These are phyloP conservation scores for Azemiops feae DNA, from an alignment of 2,113 vertebrate genomes.

Conservation along the genomic window DNA sequence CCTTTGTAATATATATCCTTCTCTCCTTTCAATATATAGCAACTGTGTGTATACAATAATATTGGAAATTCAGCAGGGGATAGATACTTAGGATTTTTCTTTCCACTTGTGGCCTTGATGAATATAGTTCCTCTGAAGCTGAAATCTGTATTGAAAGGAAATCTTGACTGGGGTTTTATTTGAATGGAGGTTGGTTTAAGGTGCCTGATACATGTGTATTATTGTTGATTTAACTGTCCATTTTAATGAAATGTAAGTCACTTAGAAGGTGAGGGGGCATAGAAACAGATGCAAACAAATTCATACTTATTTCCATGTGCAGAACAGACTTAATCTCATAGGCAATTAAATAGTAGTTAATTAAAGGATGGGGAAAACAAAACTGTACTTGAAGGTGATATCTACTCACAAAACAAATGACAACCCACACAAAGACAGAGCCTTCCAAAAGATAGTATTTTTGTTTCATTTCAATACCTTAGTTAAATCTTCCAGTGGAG, in stretches of 20 bases:
- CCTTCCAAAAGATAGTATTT: slow-evolving; percentile 16
- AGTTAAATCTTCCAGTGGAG: slow-evolving; percentile 77
- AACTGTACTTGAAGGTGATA: not conserved
- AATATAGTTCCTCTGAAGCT: not conserved
- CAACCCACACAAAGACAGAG: not conserved
- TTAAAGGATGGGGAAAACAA: not conserved
- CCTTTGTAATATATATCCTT: not conserved
- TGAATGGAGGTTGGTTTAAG: not conserved
- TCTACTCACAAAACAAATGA: not conserved
- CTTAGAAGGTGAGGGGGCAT: not conserved
- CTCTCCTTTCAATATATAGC: not conserved
- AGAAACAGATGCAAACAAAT: not conserved
- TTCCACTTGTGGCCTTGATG: not conserved
- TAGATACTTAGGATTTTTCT: not conserved
- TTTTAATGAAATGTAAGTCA: not conserved
- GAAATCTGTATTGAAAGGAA: not conserved
- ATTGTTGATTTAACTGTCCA: not conserved
- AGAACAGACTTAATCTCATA: not conserved
- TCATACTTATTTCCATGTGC: not conserved
- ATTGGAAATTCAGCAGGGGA: not conserved
- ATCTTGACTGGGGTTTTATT: not conserved
- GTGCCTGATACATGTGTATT: not conserved
- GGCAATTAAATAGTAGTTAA: not conserved
- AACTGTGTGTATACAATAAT: not conserved
- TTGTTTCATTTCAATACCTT: slow-evolving; percentile 72